Evolutionary conservation across 2,888 invertebrate species (phyloP).

Genomic region (Dasysyrphus albostriatus): DNA sequence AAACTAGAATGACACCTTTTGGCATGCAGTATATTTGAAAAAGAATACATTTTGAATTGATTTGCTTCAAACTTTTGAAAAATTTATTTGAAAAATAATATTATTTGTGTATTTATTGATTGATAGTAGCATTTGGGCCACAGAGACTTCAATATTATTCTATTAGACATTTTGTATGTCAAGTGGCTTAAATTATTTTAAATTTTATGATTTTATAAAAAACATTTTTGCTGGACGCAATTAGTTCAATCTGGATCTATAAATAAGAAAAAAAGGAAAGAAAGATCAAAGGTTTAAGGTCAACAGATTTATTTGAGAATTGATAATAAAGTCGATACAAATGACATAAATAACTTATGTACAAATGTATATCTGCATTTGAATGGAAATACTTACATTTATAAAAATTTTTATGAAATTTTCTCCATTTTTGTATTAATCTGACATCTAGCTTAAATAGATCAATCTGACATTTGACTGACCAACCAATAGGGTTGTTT

Average conservation of each 20-base stretch:
- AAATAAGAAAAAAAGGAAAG: too few relatives aligned
- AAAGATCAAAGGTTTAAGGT: too few relatives aligned
- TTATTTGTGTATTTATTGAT: background rate
- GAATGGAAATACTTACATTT: too few relatives aligned
- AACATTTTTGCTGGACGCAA: background rate
- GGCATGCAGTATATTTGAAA: background rate
- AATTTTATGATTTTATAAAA: background rate
- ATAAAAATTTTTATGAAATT: too few relatives aligned
- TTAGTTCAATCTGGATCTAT: too few relatives aligned
- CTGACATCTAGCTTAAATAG: too few relatives aligned
- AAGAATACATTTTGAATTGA: slow-evolving; percentile 7
- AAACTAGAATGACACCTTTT: slow-evolving; percentile 2
- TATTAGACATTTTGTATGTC: background rate
- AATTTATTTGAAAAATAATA: background rate
- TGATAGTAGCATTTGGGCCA: background rate
- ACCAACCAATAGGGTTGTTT: too few relatives aligned
- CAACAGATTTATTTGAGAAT: background rate
- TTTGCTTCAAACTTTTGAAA: too few relatives aligned
- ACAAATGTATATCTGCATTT: too few relatives aligned
- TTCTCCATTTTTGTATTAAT: too few relatives aligned
- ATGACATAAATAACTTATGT: too few relatives aligned
- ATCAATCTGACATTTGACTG: too few relatives aligned
- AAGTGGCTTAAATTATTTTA: background rate
- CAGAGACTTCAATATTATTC: background rate
- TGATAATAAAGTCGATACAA: background rate